Evolutionary conservation across 37 sponge, comb jelly and placozoan species (phyloP), one percentile per base, ranked within the genome.

Genomic region (Ephydatia muelleri): DNA sequence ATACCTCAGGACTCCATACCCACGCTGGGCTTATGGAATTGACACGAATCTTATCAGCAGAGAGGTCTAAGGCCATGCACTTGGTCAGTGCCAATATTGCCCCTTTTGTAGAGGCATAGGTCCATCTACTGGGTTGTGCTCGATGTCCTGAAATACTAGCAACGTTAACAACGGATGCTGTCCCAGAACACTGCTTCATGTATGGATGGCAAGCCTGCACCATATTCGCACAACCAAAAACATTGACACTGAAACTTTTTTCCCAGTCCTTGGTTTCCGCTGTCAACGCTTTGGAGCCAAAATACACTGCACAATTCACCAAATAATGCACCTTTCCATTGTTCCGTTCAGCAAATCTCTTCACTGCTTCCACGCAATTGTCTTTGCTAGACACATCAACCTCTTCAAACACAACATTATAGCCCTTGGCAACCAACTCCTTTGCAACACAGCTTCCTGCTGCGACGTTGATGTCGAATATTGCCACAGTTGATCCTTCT

Each of bases 1-100:
- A 31, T 19, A 95, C 96, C 67, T 95, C 96, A 30, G 96, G 96
- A 32, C 87, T 64, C 96, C 96, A 95, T 66, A 92, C 88, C 96
- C 96, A 95, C 0, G 91, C 88, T 29, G 96, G 96, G 75, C 93
- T 92, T 48, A 95, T 75, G 0, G 91, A 87, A 48, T 95, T 95
- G 64, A 95, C 93, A 28, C 96, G 81, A 3, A 95, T 90, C 1
- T 81, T 83, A 30, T 90, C 86, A 25, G 47, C 70, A 30, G 92
- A 87, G 32, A 95, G 74, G 49, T 95, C 96, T 0, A 92, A 84
- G 34, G 96, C 96, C 96, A 91, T 94, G 65, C 91, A 90, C 64
- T 88, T 90, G 6, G 96, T 90, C 87, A 95, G 84, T 3, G 84
- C 47, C 31, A 79, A 28, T 1, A 95, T 76, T 36, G 96, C 96